Conservation (phyloP, 2,113 vertebrate species). For the Diphyllodes magnificus region DNA sequence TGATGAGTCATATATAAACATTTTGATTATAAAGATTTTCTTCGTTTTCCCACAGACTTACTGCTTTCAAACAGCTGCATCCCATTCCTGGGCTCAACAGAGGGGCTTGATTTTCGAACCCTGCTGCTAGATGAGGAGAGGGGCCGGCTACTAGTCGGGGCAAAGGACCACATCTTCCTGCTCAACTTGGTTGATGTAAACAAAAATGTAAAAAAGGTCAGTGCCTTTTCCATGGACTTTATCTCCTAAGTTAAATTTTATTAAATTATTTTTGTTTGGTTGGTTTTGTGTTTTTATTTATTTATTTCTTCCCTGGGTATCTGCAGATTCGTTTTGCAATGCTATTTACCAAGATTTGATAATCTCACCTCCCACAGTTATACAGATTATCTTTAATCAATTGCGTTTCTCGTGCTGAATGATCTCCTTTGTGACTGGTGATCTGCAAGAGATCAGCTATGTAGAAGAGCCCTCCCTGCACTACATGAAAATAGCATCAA, state of each 20-base stretch:
- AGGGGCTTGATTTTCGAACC: conserved; percentile 88
- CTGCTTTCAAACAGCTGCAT: conserved; percentile 87
- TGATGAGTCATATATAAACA: conserved; percentile 35
- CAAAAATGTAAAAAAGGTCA: conserved; percentile 87
- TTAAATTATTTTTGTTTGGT: background rate
- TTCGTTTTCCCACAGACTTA: conserved; percentile 79
- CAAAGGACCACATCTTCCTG: conserved; percentile 90
- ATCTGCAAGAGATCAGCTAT: background rate
- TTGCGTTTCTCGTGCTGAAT: background rate
- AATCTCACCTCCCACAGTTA: background rate
- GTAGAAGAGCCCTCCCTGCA: background rate
- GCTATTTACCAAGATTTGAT: background rate
- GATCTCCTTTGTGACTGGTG: background rate
- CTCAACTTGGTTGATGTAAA: conserved; percentile 87
- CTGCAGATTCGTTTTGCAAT: background rate
- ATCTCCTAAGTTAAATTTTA: background rate
- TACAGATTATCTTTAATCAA: background rate
- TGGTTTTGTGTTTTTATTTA: background rate
- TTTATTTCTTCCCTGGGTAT: background rate
- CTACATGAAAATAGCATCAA: background rate
- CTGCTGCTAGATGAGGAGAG: conserved; percentile 93
- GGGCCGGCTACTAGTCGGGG: conserved; percentile 84
- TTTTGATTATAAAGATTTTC: conserved; percentile 45
- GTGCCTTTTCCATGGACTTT: conserved; percentile 45
- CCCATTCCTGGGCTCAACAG: conserved; percentile 83